These are phyloP conservation scores for Neopelma chrysocephalum DNA, from an alignment of 2,797 vertebrate genomes.

Conservation along the genomic window DNA sequence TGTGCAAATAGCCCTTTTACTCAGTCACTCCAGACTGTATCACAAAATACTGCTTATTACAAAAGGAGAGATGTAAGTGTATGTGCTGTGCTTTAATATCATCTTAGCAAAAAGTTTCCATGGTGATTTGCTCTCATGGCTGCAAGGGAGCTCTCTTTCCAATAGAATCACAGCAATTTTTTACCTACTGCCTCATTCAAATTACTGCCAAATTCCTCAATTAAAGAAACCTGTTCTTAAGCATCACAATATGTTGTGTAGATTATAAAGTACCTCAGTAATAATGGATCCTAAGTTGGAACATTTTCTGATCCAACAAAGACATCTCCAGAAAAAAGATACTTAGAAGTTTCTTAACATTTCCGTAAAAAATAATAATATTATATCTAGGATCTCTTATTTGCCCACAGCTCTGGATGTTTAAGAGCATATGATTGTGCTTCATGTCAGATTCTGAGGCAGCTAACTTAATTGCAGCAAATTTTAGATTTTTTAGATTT, in stretches of 20 bases:
- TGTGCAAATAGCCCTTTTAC: not conserved
- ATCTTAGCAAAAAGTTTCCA: not conserved
- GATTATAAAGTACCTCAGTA: not conserved
- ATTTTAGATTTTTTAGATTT: not conserved
- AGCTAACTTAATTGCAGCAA: not conserved
- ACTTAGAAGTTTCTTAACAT: not conserved
- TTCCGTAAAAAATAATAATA: not conserved
- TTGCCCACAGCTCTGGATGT: not conserved
- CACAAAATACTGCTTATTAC: not conserved
- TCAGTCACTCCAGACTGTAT: not conserved
- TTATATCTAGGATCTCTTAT: not conserved
- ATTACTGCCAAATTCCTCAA: not conserved
- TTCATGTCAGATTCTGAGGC: not conserved
- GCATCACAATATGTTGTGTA: not conserved
- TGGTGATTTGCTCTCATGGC: conserved; percentile 16
- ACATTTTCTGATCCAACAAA: not conserved
- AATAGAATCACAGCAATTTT: not conserved
- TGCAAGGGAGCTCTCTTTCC: not conserved
- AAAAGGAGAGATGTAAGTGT: not conserved
- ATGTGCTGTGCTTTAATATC: not conserved
- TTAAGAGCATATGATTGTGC: not conserved
- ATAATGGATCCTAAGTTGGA: not conserved
- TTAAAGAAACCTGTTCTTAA: not conserved
- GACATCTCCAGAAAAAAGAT: not conserved
- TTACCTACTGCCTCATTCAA: not conserved